Evolutionary conservation across 2,888 invertebrate genomes (phyloP).

Genomic region (Drosophila longiperda): DNA sequence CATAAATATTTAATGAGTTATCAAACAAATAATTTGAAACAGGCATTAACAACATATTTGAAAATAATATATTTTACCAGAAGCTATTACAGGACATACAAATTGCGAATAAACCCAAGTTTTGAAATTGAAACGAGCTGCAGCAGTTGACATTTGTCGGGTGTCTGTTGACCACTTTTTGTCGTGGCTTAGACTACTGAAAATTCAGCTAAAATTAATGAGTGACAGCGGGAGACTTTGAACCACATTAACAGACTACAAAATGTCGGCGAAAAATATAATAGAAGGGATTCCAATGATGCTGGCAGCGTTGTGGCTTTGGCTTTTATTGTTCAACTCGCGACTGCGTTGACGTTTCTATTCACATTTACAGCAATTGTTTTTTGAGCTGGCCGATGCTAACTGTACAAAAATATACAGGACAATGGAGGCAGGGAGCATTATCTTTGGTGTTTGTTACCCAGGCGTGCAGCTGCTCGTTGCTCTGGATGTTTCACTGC

Average conservation of each 20-base stretch:
- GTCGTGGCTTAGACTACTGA: conserved; percentile 25
- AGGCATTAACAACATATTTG: not conserved
- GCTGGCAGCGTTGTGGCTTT: conserved; percentile 35
- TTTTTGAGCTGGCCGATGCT: conserved; percentile 32
- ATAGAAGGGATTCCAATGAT: conserved; percentile 27
- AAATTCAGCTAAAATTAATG: conserved; percentile 47
- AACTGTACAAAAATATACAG: conserved; percentile 31
- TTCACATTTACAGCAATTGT: conserved; percentile 41
- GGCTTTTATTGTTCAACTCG: conserved; percentile 44
- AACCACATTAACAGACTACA: conserved; percentile 29
- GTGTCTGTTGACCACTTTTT: conserved; percentile 43
- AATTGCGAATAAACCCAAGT: not conserved
- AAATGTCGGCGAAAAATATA: conserved; percentile 8
- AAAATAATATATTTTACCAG: not conserved
- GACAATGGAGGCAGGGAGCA: conserved; percentile 40
- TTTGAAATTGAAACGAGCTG: conserved; percentile 7
- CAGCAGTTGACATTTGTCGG: conserved; percentile 35
- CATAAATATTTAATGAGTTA: not conserved
- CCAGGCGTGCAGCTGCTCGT: conserved; percentile 35
- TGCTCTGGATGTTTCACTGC: conserved; percentile 28
- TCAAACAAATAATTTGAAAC: not conserved
- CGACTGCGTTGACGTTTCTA: conserved; percentile 36
- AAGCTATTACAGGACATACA: not conserved
- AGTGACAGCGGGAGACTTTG: conserved; percentile 38
- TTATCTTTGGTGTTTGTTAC: conserved; percentile 55